Evolutionary conservation across 2,888 invertebrate genomes (phyloP).

Genomic region (Drosophila prolongata): DNA sequence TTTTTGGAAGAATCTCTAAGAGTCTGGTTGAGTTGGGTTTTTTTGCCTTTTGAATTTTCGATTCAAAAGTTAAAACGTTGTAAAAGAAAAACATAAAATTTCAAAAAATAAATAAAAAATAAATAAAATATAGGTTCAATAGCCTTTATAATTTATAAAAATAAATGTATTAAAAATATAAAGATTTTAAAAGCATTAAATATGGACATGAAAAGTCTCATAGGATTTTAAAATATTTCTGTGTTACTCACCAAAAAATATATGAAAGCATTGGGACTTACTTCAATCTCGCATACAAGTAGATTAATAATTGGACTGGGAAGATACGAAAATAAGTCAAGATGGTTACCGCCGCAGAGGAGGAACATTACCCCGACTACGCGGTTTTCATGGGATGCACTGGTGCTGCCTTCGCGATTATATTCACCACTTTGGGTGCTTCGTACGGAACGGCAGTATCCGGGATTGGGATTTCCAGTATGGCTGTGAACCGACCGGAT

Average conservation of each 20-base stretch:
- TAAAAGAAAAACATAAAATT: too few species aligned
- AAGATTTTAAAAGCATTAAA: neutral
- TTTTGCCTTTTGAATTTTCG: too few species aligned
- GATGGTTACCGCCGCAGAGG: constrained; percentile 47
- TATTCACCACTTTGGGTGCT: constrained; percentile 91
- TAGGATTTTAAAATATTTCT: neutral
- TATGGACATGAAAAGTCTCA: neutral
- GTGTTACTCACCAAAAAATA: neutral
- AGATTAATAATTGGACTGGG: neutral
- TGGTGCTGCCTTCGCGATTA: constrained; percentile 90
- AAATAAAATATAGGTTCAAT: too few species aligned
- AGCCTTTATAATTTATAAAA: too few species aligned
- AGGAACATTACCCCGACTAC: constrained; percentile 42
- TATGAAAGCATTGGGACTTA: neutral
- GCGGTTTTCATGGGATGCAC: constrained; percentile 84
- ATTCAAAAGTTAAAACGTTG: too few species aligned
- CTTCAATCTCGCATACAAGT: neutral
- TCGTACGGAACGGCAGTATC: constrained; percentile 99
- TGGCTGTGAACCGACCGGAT: constrained; percentile 99
- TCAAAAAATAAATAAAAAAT: too few species aligned
- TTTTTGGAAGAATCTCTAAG: too few species aligned
- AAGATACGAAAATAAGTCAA: neutral
- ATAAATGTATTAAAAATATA: too few species aligned
- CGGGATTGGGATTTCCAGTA: constrained; percentile 99
- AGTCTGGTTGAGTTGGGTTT: too few species aligned